Percentiles rank a stretch among this genome's conserved stretches.
Conservation (phyloP, 2,888 invertebrate genomes). For the Willowsia nigromaculata region DNA sequence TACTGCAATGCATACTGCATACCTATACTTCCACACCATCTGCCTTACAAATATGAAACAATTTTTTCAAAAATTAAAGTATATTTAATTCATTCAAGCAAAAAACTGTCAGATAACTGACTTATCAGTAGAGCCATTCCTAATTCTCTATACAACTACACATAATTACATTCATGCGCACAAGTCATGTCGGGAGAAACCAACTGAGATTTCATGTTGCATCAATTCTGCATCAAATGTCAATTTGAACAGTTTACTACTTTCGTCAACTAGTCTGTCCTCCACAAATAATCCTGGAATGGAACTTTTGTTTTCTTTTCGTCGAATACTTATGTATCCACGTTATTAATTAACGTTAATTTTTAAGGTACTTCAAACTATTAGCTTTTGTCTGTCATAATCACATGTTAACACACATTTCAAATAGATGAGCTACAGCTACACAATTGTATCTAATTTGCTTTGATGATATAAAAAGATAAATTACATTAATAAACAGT, state of each 20-base stretch:
- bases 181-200: background rate
- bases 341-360: too few relatives aligned
- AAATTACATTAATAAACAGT: too few relatives aligned
- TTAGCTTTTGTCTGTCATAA: too few relatives aligned
- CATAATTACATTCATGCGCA: too few relatives aligned
- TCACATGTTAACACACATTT: too few relatives aligned
- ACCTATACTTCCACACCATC: background rate
- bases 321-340: background rate
- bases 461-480: too few relatives aligned
- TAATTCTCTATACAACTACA: too few relatives aligned
- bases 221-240: background rate
- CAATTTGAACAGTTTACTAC: background rate
- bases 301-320: slow-evolving; percentile 15
- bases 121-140: background rate
- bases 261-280: background rate
- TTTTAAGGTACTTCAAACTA: too few relatives aligned
- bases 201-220: background rate
- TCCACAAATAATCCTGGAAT: background rate
- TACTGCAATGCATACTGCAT: background rate
- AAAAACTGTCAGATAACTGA: background rate
- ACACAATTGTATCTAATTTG: too few relatives aligned
- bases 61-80: background rate
- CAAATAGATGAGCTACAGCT: too few relatives aligned
- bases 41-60: too few relatives aligned
- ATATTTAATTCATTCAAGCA: background rate